Evolutionary conservation across 2,888 invertebrate species (phyloP), one percentile per base, ranked within the genome.

Genomic region (Ceramica pisi): DNA sequence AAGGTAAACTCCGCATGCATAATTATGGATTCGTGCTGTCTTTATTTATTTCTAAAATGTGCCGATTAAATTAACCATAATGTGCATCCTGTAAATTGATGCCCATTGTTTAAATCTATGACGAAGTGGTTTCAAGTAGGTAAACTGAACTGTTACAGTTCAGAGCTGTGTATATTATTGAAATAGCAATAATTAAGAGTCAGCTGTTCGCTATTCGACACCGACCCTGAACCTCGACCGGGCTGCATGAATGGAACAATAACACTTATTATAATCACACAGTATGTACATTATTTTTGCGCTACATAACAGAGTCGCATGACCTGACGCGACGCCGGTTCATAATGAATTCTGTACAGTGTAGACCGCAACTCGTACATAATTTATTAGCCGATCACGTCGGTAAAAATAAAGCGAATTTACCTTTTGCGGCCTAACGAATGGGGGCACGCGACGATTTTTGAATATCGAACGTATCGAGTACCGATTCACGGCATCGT

Each of bases 181-280:
- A 75, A 74, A 82, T 74, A 65, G 73, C 56, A 78, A 76, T 80
- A 80, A 75, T 82, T 73, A 75, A 74, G 82, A 90, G 90, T 93
- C 92, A 92, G 93, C 93, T 93, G 92, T 90, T 88, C 69, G 79
- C 86, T 83, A 89, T 78, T 83, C 82, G 91, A 91, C 88, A 89
- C 88, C 88, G 91, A 89, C 93, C 91, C 88, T 92, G 92, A 92
- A 91, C 91, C 88, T 87, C 81, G 87, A 81, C 81, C 80, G 86
- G 86, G 70, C 82, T 81, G 85, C 83, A 88, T 92, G 90, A 92
- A 92, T 91, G 93, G 89, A 92, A 93, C 91, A 92, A 92, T 90
- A 87, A 89, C 81, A 83, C 83, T 88, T 87, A 89, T 91, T 91
- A 89, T 91, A 90, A 87, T 87, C 83, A 85, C 84, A 86, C 81